Percentiles rank a stretch among this genome's conserved stretches.
Conservation (phyloP, 2,797 vertebrate genomes). For the Lateolabrax maculatus region DNA sequence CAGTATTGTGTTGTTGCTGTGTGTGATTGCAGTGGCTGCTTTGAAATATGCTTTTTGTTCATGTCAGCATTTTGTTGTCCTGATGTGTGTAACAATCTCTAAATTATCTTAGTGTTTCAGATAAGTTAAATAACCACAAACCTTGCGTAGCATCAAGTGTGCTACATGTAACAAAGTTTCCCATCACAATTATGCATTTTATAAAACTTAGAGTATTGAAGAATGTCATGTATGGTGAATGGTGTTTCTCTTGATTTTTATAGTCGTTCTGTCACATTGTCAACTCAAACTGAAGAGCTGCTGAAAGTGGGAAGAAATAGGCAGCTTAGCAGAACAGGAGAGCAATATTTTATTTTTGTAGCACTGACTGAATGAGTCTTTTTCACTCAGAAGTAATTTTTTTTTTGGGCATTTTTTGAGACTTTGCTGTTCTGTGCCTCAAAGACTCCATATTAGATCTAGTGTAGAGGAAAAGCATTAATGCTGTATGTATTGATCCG, state of each 20-base stretch:
- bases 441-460: not conserved
- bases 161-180: not conserved
- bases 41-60: not conserved
- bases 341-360: not conserved
- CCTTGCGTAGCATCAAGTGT: not conserved
- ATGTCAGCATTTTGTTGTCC: not conserved
- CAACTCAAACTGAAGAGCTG: not conserved
- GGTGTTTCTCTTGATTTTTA: not conserved
- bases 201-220: too few species aligned
- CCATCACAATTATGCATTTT: not conserved
- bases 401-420: not conserved
- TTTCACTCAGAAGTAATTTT: not conserved
- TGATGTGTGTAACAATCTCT: not conserved
- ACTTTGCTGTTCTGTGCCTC: not conserved
- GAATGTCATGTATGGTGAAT: not conserved
- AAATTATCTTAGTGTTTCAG: not conserved
- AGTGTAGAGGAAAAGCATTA: not conserved
- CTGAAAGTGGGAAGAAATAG: not conserved
- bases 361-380: not conserved
- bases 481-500: too few species aligned
- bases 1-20: not conserved
- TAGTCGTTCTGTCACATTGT: too few species aligned
- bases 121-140: not conserved
- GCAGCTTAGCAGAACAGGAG: not conserved
- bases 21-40: not conserved